Evolutionary conservation across 1,140 invertebrate species (phyloP), one percentile per base, ranked within the genome.

Genomic region (Alviniconcha marisindica): DNA sequence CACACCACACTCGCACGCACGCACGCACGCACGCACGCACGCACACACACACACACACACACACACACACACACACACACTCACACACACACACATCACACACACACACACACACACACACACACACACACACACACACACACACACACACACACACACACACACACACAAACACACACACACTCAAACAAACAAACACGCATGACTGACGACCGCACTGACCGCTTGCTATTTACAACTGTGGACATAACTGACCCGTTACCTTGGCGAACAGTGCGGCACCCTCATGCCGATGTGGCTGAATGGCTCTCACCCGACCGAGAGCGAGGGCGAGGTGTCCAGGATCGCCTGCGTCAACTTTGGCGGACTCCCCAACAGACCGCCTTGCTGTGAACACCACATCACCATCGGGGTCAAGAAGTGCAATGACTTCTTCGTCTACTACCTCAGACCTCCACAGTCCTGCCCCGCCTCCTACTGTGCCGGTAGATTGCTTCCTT

Each of bases 381-480:
- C 36, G n/a, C 40, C 28, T 2, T 86, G 87, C 48, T 88, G 87
- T 71, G 81, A 88, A 28, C 54, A 77, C 14, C 66, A 44, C 5
- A n/a, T 82, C 10, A 28, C 74, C 14, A 84, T 86, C 40, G 69
- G 44, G 18, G 84, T 88, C 3, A 88, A 85, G 69, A 87, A 87
- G 80, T 87, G 86, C 54, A 83, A 83, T 1, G 51, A 24, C 18
- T 87, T 86, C 73, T 85, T 79, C 42, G 86, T 87, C 3, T 88
- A 88, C 56, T 81, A 85, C 51, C 74, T 88, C 12, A 10, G 24
- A 21, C 69, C 84, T n/a, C 80, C 83, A 18, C 63, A 81, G 0
- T 71, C 48, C n/a, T 88, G 87, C 66, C 54, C 77, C 24, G 79
- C 86, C 31, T 86, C 87, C 4, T 88, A 88, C 74, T 88, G 88